Evolutionary conservation across 2,113 vertebrate species (phyloP).

Genomic region (Cephalophus harveyi): DNA sequence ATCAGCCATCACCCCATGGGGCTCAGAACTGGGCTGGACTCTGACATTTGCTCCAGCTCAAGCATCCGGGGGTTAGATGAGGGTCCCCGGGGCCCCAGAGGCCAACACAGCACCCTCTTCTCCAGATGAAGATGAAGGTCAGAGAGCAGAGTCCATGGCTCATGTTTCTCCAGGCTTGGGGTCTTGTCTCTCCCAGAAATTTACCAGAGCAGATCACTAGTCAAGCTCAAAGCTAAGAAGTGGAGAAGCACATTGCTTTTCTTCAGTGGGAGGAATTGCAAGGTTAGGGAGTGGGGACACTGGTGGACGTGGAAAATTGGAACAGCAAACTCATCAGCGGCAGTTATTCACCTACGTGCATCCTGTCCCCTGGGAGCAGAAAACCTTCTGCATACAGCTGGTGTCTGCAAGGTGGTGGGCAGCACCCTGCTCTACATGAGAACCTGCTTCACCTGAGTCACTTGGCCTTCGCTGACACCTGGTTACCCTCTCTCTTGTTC

Average conservation of each 20-base stretch:
- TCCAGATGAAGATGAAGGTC: neutral
- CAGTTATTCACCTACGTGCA: fast-evolving
- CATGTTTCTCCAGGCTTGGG: fast-evolving
- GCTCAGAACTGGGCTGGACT: neutral
- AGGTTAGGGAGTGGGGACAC: neutral
- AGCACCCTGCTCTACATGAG: neutral
- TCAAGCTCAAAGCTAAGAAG: neutral
- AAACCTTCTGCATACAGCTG: neutral
- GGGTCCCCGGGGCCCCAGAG: neutral
- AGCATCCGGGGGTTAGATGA: neutral
- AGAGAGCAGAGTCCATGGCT: neutral
- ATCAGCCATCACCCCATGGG: neutral
- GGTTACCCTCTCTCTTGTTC: neutral
- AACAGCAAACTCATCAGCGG: neutral
- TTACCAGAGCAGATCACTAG: neutral
- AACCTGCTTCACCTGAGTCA: fast-evolving
- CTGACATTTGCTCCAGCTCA: fast-evolving
- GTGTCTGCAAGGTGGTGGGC: fast-evolving
- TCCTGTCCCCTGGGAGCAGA: neutral
- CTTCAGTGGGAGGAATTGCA: neutral
- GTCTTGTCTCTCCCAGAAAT: neutral
- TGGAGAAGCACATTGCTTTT: neutral
- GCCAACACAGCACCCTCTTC: neutral
- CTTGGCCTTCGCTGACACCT: no score
- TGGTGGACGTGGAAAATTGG: neutral